Evolutionary conservation across 2,888 invertebrate species (phyloP).

Genomic region (Gymnoscelis rufifasciata): DNA sequence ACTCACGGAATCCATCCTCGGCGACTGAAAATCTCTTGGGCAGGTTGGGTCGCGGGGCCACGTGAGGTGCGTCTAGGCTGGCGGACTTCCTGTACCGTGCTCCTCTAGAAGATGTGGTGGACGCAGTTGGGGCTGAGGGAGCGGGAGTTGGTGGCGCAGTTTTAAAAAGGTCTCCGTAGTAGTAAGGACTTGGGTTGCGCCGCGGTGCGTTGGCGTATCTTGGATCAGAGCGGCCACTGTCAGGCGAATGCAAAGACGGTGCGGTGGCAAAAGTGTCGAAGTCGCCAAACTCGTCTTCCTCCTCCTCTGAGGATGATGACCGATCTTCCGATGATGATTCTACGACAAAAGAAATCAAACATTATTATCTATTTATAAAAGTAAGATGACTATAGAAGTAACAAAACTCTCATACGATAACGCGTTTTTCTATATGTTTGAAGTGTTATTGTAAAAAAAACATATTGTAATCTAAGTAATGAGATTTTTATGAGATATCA

Average conservation of each 20-base stretch:
- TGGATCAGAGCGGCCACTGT: slow-evolving; percentile 81
- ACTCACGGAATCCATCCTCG: slow-evolving; percentile 82
- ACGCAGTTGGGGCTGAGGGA: slow-evolving; percentile 73
- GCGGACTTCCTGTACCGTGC: slow-evolving; percentile 85
- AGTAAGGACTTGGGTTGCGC: slow-evolving; percentile 89
- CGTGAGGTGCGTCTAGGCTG: slow-evolving; percentile 86
- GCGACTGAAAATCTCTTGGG: slow-evolving; percentile 85
- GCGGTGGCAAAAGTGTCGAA: slow-evolving; percentile 72
- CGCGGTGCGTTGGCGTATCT: slow-evolving; percentile 77
- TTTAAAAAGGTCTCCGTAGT: slow-evolving; percentile 87
- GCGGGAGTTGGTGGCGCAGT: slow-evolving; percentile 60
- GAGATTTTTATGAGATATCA: no score
- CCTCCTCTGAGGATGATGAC: slow-evolving; percentile 77
- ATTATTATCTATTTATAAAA: no score
- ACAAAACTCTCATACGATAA: slow-evolving; percentile 13
- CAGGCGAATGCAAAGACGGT: slow-evolving; percentile 83
- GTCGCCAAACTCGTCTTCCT: slow-evolving; percentile 80
- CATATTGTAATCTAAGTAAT: no score
- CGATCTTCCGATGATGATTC: slow-evolving; percentile 69
- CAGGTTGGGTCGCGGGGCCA: slow-evolving; percentile 79
- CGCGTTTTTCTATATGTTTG: no score
- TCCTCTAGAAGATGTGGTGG: slow-evolving; percentile 66
- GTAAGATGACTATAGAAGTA: background rate
- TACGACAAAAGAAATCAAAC: slow-evolving; percentile 36
- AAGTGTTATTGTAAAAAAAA: slow-evolving; percentile 38